These are phyloP conservation scores for Acheta domesticus DNA, from an alignment of 2,888 invertebrate species.

Conservation along the genomic window DNA sequence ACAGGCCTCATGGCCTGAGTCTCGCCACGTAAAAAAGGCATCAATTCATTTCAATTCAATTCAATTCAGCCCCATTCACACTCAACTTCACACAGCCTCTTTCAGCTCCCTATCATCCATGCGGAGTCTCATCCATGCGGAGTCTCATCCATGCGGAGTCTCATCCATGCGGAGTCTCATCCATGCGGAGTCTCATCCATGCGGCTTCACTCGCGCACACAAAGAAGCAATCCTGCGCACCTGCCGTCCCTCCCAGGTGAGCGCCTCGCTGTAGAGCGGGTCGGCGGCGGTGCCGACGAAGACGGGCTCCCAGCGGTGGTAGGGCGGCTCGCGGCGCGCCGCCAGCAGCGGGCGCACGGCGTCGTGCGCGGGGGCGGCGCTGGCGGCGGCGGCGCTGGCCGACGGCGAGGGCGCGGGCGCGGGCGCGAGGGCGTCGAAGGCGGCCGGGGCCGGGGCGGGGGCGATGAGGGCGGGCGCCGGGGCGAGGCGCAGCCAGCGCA, in stretches of 20 bases:
- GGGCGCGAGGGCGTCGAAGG: slow-evolving; percentile 78
- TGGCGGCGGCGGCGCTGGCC: slow-evolving; percentile 60
- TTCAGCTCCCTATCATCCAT: too few species aligned
- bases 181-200: too few species aligned
- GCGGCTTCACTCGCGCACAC: too few species aligned
- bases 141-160: too few species aligned
- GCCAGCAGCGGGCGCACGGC: slow-evolving; percentile 61
- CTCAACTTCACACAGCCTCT: too few species aligned
- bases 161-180: too few species aligned
- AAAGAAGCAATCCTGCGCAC: too few species aligned
- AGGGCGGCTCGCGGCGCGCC: slow-evolving; percentile 66
- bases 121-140: too few species aligned
- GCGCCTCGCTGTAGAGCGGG: slow-evolving; percentile 70
- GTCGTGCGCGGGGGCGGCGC: slow-evolving; percentile 68
- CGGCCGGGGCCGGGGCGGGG: slow-evolving; percentile 71
- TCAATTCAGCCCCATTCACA: too few species aligned
- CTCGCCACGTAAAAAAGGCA: too few species aligned
- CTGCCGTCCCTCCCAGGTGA: slow-evolving; percentile 73
- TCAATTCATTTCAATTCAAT: too few species aligned
- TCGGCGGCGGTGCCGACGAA: slow-evolving; percentile 73
- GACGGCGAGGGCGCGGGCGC: slow-evolving; percentile 72
- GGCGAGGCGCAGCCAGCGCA: slow-evolving; percentile 62
- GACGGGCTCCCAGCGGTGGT: slow-evolving; percentile 76
- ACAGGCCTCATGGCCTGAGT: too few species aligned
- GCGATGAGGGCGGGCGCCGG: slow-evolving; percentile 62